Base-by-base conservation (phyloP, 1,140 invertebrate genomes). In the Drosophila chauvacae region DNA sequence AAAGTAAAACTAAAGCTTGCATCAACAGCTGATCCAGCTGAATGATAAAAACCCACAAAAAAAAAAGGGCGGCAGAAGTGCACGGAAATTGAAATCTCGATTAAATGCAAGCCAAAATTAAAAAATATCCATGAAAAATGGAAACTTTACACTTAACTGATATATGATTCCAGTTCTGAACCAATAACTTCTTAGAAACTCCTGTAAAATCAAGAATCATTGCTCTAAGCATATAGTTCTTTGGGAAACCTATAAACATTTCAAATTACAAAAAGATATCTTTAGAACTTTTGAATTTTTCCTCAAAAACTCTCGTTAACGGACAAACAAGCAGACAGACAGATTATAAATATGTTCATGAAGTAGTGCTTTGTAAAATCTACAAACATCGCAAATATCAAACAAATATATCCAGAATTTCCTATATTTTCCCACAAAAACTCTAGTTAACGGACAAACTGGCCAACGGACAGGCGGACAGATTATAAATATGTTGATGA, bases 21-120 rank as follows among this genome's bases (percentile, higher is more conserved):
- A 4, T 18, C 55, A 60, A 41, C 53, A 72, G 66, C 45, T 72
- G 66, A 72, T 72, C 44, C 37, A 44, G 39, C 37, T 28, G 44
- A 59, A 59, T 50, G 69, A 72, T 72, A 69, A 48, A 23, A 20
- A 10, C 18, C 14, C 35, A 23, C 20, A 0, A 56, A 56, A 56
- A 37, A 55, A 55, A 35, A 16, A 20, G 23, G 3, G 16, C 14
- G 57, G 11, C 4, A 23, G 30, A 13, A 23, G 23, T 35, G 35
- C 14, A 39, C 7, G 53, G 9, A 56, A 39, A 58, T 58, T 58
- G 23, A 39, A 57, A 42, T 57, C 35, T 57, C 35, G 53, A 56
- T 56, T 56, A 7, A 39, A 56, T 26, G 18, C 2, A 28, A 30
- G 20, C 14, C 20, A 23, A 23, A 33, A 33, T 7, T 0, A 4